Conservation (phyloP, 2,888 invertebrate genomes). For the Pyrochroa serraticornis region DNA sequence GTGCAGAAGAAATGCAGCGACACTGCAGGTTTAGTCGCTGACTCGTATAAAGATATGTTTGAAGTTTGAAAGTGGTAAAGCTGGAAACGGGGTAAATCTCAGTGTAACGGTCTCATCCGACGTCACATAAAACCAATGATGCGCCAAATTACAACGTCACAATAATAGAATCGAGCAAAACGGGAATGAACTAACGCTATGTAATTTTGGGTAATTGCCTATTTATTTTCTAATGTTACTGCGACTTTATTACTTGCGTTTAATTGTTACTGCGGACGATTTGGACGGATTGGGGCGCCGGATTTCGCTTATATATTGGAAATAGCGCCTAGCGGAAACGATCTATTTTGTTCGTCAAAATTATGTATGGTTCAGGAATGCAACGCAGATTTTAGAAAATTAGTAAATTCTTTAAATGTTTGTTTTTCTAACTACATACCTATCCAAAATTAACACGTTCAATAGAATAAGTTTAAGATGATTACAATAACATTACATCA, state of each 20-base stretch:
- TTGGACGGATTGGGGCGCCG: no score
- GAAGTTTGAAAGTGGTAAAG: constrained; percentile 12
- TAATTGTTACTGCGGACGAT: constrained; percentile 12
- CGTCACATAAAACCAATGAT: constrained; percentile 28
- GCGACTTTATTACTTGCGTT: constrained; percentile 19
- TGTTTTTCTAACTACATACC: no score
- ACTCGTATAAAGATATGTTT: constrained; percentile 11
- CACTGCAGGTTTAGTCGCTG: constrained; percentile 10
- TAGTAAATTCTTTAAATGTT: no score
- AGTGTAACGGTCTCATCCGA: constrained; percentile 10
- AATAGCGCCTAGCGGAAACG: no score
- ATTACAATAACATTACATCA: no score
- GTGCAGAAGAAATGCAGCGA: constrained; percentile 10
- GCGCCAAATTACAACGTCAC: constrained; percentile 31
- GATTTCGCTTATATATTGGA: no score
- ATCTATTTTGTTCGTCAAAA: no score
- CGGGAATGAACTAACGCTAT: constrained; percentile 22
- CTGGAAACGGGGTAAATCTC: constrained; percentile 11
- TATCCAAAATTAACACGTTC: no score
- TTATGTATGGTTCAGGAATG: no score
- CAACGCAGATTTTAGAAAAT: no score
- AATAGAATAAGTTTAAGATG: no score
- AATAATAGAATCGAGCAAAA: constrained; percentile 27
- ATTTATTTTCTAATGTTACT: constrained; percentile 23
- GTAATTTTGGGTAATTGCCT: constrained; percentile 26